phyloP scores from a whole-genome alignment of 2,888 invertebrate genomes.

The Atethmia centrago region DNA sequence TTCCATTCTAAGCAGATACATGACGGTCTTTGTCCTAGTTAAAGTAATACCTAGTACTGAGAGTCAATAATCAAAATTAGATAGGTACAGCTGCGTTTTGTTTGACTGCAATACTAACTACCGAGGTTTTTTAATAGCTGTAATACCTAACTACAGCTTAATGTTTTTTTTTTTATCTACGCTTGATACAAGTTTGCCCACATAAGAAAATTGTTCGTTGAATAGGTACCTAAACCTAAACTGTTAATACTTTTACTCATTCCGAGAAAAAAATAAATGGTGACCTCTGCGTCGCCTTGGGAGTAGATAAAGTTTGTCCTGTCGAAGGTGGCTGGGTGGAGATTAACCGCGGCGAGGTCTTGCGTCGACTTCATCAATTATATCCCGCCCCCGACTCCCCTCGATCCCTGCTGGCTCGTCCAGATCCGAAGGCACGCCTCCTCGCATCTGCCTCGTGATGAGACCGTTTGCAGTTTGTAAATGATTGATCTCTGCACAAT shows the following conservation, averaged over 20 bases:
- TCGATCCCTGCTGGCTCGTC: constrained; percentile 64
- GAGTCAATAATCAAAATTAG: constrained; percentile 13
- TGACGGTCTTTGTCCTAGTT: constrained; percentile 50
- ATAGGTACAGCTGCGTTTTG: constrained; percentile 8
- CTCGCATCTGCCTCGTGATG: constrained; percentile 64
- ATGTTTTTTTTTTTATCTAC: constrained; percentile 26
- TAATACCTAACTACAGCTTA: constrained; percentile 32
- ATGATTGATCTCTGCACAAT: constrained; percentile 70
- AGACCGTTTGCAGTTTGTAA: constrained; percentile 67
- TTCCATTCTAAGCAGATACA: constrained; percentile 70
- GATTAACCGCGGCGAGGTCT: constrained; percentile 79
- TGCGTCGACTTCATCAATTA: constrained; percentile 86
- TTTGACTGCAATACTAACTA: constrained; percentile 41
- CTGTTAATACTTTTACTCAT: constrained; percentile 62
- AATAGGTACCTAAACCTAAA: constrained; percentile 50
- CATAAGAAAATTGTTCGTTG: constrained; percentile 31
- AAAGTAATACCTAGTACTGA: constrained; percentile 15
- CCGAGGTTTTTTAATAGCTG: constrained; percentile 30
- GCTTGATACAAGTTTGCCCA: constrained; percentile 3
- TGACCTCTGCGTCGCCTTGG: constrained; percentile 69
- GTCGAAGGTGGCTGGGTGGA: constrained; percentile 76
- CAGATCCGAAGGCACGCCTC: constrained; percentile 73
- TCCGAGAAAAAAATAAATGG: constrained; percentile 66
- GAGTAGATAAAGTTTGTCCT: constrained; percentile 79
- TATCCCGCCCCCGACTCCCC: constrained; percentile 66